Evolutionary conservation across 1,140 invertebrate species (phyloP).

Genomic region (Gonioctena quinquepunctata): DNA sequence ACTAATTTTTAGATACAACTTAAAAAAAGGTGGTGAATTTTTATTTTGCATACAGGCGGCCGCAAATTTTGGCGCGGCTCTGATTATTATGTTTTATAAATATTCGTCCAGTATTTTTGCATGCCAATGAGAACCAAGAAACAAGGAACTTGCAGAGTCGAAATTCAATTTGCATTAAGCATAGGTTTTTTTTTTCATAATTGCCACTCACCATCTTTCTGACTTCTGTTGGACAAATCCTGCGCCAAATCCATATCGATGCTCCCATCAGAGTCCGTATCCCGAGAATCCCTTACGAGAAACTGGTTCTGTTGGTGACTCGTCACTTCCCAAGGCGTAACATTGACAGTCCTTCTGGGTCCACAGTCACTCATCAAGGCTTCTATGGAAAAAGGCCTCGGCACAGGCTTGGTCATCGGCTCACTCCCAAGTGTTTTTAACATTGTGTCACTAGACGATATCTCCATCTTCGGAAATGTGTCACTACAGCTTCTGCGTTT

Average conservation of each 20-base stretch:
- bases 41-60: no score
- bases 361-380: conserved; percentile 52
- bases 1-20: no score
- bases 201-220: conserved; percentile 41
- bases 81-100: no score
- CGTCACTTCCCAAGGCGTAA: conserved; percentile 30
- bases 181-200: no score
- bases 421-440: background rate
- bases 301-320: conserved; percentile 31
- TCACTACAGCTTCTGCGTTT: background rate
- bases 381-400: conserved; percentile 54
- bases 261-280: conserved; percentile 53
- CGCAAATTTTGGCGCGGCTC: no score
- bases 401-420: conserved; percentile 47
- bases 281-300: conserved; percentile 25
- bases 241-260: conserved; percentile 53
- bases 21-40: no score
- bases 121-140: no score
- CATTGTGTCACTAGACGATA: conserved; percentile 27
- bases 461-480: conserved; percentile 28
- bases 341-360: conserved; percentile 33
- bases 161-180: no score
- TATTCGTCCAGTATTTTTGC: no score
- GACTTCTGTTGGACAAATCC: conserved; percentile 51
- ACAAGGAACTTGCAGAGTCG: no score